Evolutionary conservation across 2,797 vertebrate species (phyloP), one percentile per base, ranked within the genome.

Genomic region (Mionectes olivaceus): DNA sequence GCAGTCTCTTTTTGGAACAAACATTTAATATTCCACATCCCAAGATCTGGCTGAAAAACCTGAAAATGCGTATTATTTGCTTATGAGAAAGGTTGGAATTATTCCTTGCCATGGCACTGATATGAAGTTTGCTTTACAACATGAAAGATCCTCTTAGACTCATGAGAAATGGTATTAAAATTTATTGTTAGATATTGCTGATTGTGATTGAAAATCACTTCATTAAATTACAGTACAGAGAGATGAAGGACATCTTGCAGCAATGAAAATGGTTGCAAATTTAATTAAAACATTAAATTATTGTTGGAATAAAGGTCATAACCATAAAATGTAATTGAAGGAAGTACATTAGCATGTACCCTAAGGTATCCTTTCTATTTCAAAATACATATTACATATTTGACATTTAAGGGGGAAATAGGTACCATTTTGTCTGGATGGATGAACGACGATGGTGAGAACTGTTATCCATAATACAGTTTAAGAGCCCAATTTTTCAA

Each of bases 261-360:
- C 95, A 96, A 95, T 92, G 67, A 94, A 97, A 95, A 96, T 57
- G 95, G 93, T 87, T 93, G 88, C 67, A 93, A 91, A 96, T 97
- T 97, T 97, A 97, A 97, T 97, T 97, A 97, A 97, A 97, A 95
- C 83, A 91, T 96, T 96, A 97, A 97, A 96, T 97, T 97, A 97
- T 96, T 97, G 74, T 97, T 96, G 86, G 89, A 97, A 95, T 95
- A 97, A 97, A 96, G 95, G 92, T 97, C 96, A 97, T 97, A 97
- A 97, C 90, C 93, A 95, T 95, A 97, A 97, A 96, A 96, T 32
- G 75, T 95, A 97, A 97, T 96, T 94, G 91, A 94, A 97, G 83
- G 70, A 70, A 97, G 89, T 97, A 89, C 87, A 97, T 96, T 97
- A 95, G 47, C 81, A 93, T 93, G 59, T 94, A 93, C 77, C 71